A percentile compares a stretch with the other conserved stretches of the same genome.
Evolutionary conservation across 2,797 vertebrate genomes (phyloP).

Genomic region (Linurgus olivaceus): DNA sequence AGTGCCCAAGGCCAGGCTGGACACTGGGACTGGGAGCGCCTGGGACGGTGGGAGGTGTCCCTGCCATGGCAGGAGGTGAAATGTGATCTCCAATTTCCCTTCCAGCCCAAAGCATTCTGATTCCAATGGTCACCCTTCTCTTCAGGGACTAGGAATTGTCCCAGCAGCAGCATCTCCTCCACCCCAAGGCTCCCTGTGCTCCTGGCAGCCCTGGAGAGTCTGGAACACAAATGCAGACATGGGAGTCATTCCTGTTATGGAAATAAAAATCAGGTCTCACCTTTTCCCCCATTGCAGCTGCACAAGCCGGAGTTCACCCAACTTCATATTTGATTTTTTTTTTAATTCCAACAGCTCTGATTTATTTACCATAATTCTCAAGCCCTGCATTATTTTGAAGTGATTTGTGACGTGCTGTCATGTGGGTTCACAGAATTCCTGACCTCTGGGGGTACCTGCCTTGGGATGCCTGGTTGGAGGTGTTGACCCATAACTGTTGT

Average conservation of each 20-base stretch:
- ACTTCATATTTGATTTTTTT: background rate
- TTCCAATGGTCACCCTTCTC: background rate
- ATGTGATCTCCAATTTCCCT: background rate
- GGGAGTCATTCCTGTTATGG: rapidly evolving
- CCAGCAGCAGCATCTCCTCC: background rate
- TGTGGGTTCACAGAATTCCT: background rate
- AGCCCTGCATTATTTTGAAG: background rate
- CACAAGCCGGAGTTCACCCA: background rate
- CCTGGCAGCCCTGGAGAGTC: background rate
- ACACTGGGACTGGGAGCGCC: no score
- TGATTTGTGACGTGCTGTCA: background rate
- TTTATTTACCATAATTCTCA: background rate
- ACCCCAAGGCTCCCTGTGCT: background rate
- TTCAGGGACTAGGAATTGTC: background rate
- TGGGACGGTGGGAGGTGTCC: background rate
- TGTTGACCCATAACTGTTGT: background rate
- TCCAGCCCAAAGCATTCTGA: background rate
- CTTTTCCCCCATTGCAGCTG: no score
- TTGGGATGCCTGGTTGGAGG: background rate
- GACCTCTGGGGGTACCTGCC: background rate
- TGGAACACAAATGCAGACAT: background rate
- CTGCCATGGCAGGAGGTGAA: background rate
- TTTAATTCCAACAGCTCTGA: background rate
- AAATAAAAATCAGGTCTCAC: background rate
- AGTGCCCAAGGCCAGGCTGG: no score